These are phyloP conservation scores for Latrodectus geometricus DNA, from an alignment of 1,140 invertebrate genomes.

Conservation along the genomic window DNA sequence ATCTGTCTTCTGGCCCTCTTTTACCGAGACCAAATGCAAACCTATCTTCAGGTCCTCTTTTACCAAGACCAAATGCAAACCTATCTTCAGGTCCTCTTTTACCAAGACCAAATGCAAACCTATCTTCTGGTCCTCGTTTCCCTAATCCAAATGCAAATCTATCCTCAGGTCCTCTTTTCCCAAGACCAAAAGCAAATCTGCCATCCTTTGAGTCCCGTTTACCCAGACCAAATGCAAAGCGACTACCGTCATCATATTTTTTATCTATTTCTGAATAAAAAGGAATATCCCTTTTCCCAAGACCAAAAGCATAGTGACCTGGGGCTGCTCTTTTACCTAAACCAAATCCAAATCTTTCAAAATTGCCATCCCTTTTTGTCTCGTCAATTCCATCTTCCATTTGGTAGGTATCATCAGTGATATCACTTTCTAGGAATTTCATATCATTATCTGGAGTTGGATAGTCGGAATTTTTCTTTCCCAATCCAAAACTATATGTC, in stretches of 20 bases:
- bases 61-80: conserved; percentile 63
- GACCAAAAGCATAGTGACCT: conserved; percentile 45
- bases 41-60: conserved; percentile 26
- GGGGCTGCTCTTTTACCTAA: conserved; percentile 40
- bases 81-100: conserved; percentile 57
- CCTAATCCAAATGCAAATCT: conserved; percentile 61
- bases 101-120: conserved; percentile 64
- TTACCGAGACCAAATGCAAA: conserved; percentile 62
- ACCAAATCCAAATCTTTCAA: conserved; percentile 60
- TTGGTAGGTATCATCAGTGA: neutral
- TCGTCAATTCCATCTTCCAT: conserved; percentile 2
- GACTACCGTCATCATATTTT: neutral
- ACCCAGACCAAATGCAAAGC: conserved; percentile 60
- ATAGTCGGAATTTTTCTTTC: conserved; percentile 30
- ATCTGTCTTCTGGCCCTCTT: conserved; percentile 35
- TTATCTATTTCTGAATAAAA: neutral
- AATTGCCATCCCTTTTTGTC: conserved; percentile 39
- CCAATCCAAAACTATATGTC: conserved; percentile 49
- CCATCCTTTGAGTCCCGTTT: conserved; percentile 13
- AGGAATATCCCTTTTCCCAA: conserved; percentile 31
- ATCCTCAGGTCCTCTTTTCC: conserved; percentile 45
- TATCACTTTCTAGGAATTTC: neutral
- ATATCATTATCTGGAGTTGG: neutral
- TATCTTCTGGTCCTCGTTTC: conserved; percentile 57
- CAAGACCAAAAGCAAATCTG: conserved; percentile 54